Conservation (phyloP, 2,113 vertebrate genomes). For the Macroglossus sobrinus region DNA sequence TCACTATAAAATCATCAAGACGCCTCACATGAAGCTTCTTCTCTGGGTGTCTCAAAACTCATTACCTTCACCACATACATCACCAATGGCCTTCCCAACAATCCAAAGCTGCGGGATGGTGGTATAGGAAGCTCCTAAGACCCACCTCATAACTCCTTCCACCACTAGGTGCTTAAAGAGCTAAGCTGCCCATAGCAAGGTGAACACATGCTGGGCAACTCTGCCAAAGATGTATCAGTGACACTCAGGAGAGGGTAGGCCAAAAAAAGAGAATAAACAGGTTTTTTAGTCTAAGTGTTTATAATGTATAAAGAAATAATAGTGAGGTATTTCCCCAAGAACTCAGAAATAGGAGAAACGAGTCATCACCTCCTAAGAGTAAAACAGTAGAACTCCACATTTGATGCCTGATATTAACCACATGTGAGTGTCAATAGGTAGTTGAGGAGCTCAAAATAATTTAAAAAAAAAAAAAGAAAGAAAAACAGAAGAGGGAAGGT, state of each 20-base stretch:
- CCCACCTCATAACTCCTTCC: neutral
- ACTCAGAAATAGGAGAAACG: conserved; percentile 35
- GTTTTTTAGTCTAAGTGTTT: neutral
- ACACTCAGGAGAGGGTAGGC: neutral
- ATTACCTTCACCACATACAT: neutral
- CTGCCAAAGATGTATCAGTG: neutral
- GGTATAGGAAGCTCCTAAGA: neutral
- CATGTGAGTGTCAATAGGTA: neutral
- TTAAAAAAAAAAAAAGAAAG: neutral
- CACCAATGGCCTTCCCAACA: neutral
- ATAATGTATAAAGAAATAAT: conserved; percentile 26
- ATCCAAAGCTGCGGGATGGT: neutral
- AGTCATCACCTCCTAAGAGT: neutral
- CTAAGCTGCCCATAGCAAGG: neutral
- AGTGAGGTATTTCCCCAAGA: conserved; percentile 10
- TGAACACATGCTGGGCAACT: neutral
- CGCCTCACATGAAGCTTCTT: neutral
- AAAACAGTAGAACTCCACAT: conserved; percentile 9
- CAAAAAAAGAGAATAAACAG: conserved; percentile 12
- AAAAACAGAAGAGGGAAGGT: neutral
- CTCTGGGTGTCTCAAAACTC: neutral
- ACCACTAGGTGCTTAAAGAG: neutral
- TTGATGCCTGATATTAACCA: neutral
- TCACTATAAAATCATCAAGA: neutral
- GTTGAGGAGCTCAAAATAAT: neutral